Evolutionary conservation across 2,797 vertebrate species (phyloP), one percentile per base, ranked within the genome.

Genomic region (Nannoperca australis): DNA sequence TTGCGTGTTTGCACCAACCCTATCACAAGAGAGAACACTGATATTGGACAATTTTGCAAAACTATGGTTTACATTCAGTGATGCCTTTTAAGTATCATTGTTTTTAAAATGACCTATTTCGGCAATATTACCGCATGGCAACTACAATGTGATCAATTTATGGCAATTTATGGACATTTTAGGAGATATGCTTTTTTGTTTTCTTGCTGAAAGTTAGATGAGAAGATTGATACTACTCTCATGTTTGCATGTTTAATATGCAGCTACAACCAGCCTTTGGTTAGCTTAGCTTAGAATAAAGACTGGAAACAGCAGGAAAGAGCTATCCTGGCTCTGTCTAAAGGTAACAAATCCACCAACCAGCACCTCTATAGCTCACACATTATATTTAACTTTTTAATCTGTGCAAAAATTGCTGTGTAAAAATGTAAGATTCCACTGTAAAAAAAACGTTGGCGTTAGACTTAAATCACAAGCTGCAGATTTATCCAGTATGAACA

Each of bases 401-500:
- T 47, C 45, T 4, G 3, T 49, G 18, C 6, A 49, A 49, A 49
- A 18, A 9, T 8, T 7, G 1, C 2, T 12, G n/a, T 50, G 1
- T 12, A 50, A 50, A 49, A 50, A 50, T 3, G 2, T 3, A n/a
- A 11, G 3, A 50, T 22, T 22, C 9, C 49, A 50, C 9, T 50
- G 10, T 12, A 50, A 6, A 27, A 27, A 27, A 27, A 27, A 27
- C 24, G 1, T 13, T 59, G 42, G 7, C 2, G 51, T 1, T 18
- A 3, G 24, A 17, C 0, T 0, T n/a, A 9, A 75, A 58, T 56
- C 1, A 0, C 32, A 17, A 42, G n/a, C 38, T 56, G 34, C 40
- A 62, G 17, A 73, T 61, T 66, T 20, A 32, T 58, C 47, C 44
- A n/a, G 18, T 24, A 70, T 56, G 66, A 63, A 40, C 53, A 65